These are phyloP conservation scores for Ictidomys tridecemlineatus DNA, from an alignment of 2,113 vertebrate species.

Conservation along the genomic window DNA sequence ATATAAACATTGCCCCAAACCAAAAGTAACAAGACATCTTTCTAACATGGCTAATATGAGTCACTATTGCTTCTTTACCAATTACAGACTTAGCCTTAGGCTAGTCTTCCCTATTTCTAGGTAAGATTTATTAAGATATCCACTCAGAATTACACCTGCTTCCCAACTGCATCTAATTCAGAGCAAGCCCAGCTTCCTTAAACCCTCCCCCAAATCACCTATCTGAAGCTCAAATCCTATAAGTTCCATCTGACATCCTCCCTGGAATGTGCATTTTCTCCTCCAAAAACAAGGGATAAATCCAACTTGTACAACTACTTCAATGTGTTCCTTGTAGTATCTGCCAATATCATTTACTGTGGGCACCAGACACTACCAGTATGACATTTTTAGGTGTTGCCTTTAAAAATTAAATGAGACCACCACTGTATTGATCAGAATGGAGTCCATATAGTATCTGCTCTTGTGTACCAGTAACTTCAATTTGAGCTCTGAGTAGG, in stretches of 20 bases:
- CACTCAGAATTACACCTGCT: background rate
- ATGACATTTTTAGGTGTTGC: background rate
- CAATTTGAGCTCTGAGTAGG: background rate
- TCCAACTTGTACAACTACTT: background rate
- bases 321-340: background rate
- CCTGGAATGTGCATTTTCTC: background rate
- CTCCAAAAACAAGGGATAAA: background rate
- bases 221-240: background rate
- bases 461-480: background rate
- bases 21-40: background rate
- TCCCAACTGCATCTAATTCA: background rate
- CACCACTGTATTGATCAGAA: background rate
- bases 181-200: background rate
- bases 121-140: background rate
- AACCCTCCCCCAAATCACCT: background rate
- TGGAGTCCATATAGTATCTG: background rate
- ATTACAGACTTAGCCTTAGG: background rate
- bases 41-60: background rate
- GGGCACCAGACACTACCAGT: background rate
- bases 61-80: background rate
- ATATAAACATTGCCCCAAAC: background rate
- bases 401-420: constrained; percentile 9
- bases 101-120: background rate
- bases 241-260: background rate
- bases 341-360: background rate